Percentiles rank a stretch among this genome's conserved stretches.
These are phyloP conservation scores for Folsomia candida DNA, from an alignment of 2,888 invertebrate species.

Conservation along the genomic window DNA sequence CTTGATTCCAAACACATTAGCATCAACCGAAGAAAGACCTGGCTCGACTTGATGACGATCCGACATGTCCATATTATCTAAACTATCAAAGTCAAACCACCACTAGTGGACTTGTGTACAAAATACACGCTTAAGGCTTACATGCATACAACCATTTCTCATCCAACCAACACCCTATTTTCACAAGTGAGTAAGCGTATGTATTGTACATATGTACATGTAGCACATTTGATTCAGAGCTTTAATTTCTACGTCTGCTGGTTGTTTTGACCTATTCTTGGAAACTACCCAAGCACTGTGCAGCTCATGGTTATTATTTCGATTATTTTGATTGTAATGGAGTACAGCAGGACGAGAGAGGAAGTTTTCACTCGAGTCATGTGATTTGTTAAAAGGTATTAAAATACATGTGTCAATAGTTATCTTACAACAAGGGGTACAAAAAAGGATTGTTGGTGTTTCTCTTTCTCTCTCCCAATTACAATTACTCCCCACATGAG, in stretches of 20 bases:
- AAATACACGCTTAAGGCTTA: too few species aligned
- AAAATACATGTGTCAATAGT: conserved; percentile 33
- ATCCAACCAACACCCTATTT: too few species aligned
- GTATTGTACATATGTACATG: not conserved
- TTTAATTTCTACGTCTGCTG: conserved; percentile 1
- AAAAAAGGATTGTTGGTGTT: conserved; percentile 3
- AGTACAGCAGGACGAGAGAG: not conserved
- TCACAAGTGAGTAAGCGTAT: too few species aligned
- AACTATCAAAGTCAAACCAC: not conserved
- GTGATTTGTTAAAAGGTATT: conserved; percentile 33
- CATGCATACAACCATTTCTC: too few species aligned
- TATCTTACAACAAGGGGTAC: conserved; percentile 16
- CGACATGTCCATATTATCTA: not conserved
- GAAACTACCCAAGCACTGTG: not conserved
- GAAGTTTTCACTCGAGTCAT: conserved; percentile 24
- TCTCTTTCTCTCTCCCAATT: conserved; percentile 1
- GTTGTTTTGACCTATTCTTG: not conserved
- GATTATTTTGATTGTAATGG: not conserved
- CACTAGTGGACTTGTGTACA: not conserved
- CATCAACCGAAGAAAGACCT: too few species aligned
- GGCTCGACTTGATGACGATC: conserved; percentile 19
- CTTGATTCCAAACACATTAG: not conserved
- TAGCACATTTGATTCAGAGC: not conserved
- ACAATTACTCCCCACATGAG: conserved; percentile 5
- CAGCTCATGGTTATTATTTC: not conserved